A percentile compares a stretch with the other conserved stretches of the same genome.
Conservation (phyloP, 2,797 vertebrate species). For the Merluccius polli region DNA sequence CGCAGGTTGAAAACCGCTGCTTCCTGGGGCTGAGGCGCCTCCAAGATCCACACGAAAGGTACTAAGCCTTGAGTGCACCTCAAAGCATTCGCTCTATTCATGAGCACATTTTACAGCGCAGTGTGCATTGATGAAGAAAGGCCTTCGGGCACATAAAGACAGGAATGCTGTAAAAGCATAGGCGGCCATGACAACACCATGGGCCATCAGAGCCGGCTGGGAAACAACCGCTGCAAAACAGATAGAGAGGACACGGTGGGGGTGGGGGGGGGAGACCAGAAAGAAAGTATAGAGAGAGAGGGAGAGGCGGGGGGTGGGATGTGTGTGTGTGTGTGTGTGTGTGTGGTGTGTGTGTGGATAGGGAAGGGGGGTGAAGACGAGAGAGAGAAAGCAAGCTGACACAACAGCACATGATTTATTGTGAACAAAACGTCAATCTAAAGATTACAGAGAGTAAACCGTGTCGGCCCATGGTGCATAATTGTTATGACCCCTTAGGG, state of each 20-base stretch:
- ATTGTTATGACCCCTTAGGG: no score
- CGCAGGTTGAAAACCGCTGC: no score
- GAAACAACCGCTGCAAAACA: constrained; percentile 45
- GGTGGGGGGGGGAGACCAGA: background rate
- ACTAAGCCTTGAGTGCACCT: constrained; percentile 49
- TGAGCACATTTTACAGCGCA: constrained; percentile 41
- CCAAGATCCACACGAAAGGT: constrained; percentile 42
- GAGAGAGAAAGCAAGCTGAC: background rate
- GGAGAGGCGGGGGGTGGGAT: no score
- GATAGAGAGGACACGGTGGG: constrained; percentile 5
- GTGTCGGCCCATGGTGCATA: no score
- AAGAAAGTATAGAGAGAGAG: no score
- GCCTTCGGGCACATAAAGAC: constrained; percentile 52
- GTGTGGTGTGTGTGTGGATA: no score
- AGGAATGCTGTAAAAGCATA: constrained; percentile 59
- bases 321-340: no score
- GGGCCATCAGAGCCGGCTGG: constrained; percentile 51
- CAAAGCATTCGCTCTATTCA: constrained; percentile 50
- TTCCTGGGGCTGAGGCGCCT: constrained; percentile 32
- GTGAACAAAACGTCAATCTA: no score
- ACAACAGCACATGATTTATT: background rate
- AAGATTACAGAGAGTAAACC: no score
- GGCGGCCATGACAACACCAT: constrained; percentile 54
- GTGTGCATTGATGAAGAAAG: constrained; percentile 28
- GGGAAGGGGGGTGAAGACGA: no score